phyloP scores from a whole-genome alignment of 2,888 invertebrate genomes.

The Anticlea derivata region DNA sequence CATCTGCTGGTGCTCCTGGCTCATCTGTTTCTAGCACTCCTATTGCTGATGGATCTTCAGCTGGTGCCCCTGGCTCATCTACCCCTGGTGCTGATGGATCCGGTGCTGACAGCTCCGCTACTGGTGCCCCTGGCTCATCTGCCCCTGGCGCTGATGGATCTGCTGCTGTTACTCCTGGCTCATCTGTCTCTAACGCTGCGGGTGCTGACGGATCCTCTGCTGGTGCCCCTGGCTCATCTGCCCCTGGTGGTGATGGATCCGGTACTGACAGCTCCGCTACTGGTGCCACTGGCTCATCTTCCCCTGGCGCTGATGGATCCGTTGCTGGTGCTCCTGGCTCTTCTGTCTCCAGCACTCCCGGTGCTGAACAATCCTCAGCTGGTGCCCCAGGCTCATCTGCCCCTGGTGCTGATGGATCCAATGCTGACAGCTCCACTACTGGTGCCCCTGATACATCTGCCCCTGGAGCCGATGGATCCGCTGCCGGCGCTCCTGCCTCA shows the following conservation, averaged over 20 bases:
- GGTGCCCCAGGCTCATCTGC: constrained; percentile 3
- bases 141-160: neutral
- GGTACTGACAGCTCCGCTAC: constrained; percentile 8
- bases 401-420: constrained; percentile 3
- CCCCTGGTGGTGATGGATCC: constrained; percentile 3
- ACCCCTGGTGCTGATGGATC: constrained; percentile 5
- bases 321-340: constrained; percentile 6
- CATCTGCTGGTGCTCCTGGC: constrained; percentile 6
- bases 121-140: constrained; percentile 2
- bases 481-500: constrained; percentile 3
- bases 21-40: neutral
- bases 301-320: neutral
- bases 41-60: constrained; percentile 2
- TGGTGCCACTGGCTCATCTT: neutral
- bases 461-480: neutral
- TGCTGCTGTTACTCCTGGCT: constrained; percentile 5
- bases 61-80: constrained; percentile 2
- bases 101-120: neutral
- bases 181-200: neutral
- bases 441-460: neutral
- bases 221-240: constrained; percentile 2
- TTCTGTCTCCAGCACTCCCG: neutral
- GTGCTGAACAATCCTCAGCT: constrained; percentile 1
- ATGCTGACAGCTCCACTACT: constrained; percentile 8
- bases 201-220: constrained; percentile 2